Evolutionary conservation across 2,113 vertebrate genomes (phyloP).

Genomic region (Hippocampus mohnikei): DNA sequence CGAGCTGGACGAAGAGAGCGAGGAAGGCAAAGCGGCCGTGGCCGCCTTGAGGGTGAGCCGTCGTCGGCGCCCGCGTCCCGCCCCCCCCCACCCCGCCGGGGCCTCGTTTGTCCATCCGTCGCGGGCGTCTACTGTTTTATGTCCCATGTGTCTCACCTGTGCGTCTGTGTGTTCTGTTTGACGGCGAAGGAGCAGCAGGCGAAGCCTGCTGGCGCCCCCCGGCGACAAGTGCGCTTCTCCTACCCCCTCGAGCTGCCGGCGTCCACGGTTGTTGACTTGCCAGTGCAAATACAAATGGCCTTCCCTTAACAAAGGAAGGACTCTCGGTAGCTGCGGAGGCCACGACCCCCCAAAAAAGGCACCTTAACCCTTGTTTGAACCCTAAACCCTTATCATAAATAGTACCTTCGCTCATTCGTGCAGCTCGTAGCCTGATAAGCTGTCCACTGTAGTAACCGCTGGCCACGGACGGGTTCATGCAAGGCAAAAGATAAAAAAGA

Average conservation of each 20-base stretch:
- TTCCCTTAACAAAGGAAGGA: slow-evolving; percentile 74
- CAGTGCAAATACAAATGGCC: slow-evolving; percentile 71
- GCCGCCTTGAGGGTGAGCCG: slow-evolving; percentile 65
- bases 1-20: slow-evolving; percentile 92
- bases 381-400: too few species aligned
- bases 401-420: too few species aligned
- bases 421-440: too few species aligned
- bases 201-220: slow-evolving; percentile 69
- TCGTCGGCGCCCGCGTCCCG: not conserved
- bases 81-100: not conserved
- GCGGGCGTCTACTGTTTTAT: slow-evolving; percentile 41
- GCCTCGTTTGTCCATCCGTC: slow-evolving; percentile 22
- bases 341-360: too few species aligned
- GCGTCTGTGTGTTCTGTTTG: slow-evolving; percentile 66
- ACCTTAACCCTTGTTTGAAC: too few species aligned
- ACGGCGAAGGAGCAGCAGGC: slow-evolving; percentile 74
- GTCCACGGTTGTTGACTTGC: slow-evolving; percentile 74
- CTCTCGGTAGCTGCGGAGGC: slow-evolving; percentile 37
- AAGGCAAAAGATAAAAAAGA: too few species aligned
- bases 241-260: slow-evolving; percentile 76
- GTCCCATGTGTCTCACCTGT: slow-evolving; percentile 46
- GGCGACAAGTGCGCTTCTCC: slow-evolving; percentile 80
- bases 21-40: slow-evolving; percentile 87
- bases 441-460: too few species aligned
- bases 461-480: too few species aligned